These are phyloP conservation scores for Cephalopterus ornatus DNA, from an alignment of 2,113 vertebrate species.

Conservation along the genomic window DNA sequence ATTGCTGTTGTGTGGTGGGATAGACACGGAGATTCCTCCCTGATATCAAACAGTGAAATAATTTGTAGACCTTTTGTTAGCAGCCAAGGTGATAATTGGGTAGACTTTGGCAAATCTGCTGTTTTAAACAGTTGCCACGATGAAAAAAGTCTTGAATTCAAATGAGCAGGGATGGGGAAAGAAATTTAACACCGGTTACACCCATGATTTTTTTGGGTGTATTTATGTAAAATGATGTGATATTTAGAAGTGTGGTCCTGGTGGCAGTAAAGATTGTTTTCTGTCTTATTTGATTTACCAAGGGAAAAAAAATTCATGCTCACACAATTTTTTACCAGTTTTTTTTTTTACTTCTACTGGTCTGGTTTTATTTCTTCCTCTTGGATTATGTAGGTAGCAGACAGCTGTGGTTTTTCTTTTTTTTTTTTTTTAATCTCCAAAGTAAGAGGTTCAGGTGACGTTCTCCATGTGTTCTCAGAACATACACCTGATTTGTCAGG, in stretches of 20 bases:
- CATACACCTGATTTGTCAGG: neutral
- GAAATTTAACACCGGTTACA: neutral
- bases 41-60: neutral
- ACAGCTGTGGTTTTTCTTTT: too few species aligned
- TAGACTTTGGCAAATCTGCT: neutral
- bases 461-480: neutral
- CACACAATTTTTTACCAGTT: neutral
- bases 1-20: fast-evolving
- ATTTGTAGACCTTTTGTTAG: neutral
- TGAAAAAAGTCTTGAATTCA: neutral
- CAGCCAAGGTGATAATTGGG: neutral
- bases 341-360: neutral
- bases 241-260: neutral
- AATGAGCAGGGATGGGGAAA: neutral
- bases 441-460: neutral
- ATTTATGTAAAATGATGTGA: neutral
- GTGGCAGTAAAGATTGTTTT: neutral
- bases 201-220: too few species aligned
- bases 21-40: neutral
- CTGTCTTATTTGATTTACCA: neutral
- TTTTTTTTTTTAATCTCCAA: neutral
- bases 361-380: neutral
- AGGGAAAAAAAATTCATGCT: neutral
- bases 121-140: neutral
- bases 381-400: neutral